phyloP scores from a whole-genome alignment of 2,797 vertebrate species.

The Neomorphus geoffroyi region DNA sequence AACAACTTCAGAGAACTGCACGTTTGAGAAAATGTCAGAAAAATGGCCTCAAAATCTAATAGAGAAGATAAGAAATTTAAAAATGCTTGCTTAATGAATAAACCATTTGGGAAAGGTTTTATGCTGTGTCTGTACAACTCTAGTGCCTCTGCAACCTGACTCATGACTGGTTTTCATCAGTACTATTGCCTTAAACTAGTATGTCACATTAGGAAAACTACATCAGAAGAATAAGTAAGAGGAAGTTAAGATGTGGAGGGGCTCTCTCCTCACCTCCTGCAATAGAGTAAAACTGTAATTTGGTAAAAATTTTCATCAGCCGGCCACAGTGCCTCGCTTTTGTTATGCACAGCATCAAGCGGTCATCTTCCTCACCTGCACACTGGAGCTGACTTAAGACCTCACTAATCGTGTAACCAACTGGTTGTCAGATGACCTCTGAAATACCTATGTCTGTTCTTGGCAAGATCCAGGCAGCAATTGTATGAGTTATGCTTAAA shows the following conservation, averaged over 20 bases:
- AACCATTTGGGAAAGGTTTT: neutral
- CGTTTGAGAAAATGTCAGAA: neutral
- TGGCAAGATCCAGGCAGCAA: neutral
- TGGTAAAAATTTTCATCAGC: neutral
- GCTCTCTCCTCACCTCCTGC: rapidly evolving
- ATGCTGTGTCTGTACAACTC: neutral
- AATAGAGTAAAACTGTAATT: neutral
- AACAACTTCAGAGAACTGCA: neutral
- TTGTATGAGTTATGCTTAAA: neutral
- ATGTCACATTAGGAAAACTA: neutral
- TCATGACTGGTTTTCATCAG: neutral
- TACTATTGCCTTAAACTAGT: neutral
- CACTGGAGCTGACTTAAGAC: neutral
- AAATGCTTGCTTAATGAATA: neutral
- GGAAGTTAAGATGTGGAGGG: neutral
- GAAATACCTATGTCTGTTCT: neutral
- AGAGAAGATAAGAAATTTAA: neutral
- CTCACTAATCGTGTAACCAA: neutral
- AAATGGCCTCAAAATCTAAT: neutral
- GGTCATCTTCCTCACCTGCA: neutral
- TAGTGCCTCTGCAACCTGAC: neutral
- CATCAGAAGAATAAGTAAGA: neutral
- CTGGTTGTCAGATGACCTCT: neutral
- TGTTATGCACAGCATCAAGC: neutral
- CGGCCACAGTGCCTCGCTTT: neutral